Base-by-base conservation (phyloP, 2,797 vertebrate genomes). In the Ataeniobius toweri region DNA sequence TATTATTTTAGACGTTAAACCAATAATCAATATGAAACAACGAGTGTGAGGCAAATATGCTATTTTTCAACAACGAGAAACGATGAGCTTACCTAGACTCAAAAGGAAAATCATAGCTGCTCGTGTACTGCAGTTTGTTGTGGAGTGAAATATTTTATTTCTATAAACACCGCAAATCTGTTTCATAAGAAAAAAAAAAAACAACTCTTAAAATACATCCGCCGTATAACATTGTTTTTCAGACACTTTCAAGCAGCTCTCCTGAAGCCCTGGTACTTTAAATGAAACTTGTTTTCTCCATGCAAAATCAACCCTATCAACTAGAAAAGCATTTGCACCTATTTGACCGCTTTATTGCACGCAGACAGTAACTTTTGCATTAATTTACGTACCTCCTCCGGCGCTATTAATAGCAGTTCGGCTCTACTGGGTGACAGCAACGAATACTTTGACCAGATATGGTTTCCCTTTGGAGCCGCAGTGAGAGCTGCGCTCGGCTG, bases 401-500 rank as follows among this genome's bases (percentile, higher is more conserved):
- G 86, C 75, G 89, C 96, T 97, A 97, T 97, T 97, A 96, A 96
- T 97, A 96, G 96, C 89, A 85, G 90, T 89, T 83, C 89, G 92
- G 91, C 94, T 94, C 94, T 92, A 93, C 94, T 85, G 92, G 92
- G 94, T 96, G 96, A 96, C 96, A 93, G 95, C 91, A 83, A 84
- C 94, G 95, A 96, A 97, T 97, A 96, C 94, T 97, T 96, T 97
- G 96, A 94, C 97, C 97, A 96, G 96, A 97, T 97, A 97, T 96
- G 96, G 96, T 93, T 95, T 92, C 94, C 93, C 95, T 82, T 16
- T 92, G 83, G 90, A 94, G 92, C 88, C 91, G 89, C 91, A 65
- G 73, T 61, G 88, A 85, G 51, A 81, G 69, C 78, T 83, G 76
- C 76, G 75, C 83, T 84, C 77, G 16, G 79, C 84, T 74, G 80